Evolutionary conservation across 2,113 vertebrate genomes (phyloP), one percentile per base, ranked within the genome.

Genomic region (Alaudala cheleensis): DNA sequence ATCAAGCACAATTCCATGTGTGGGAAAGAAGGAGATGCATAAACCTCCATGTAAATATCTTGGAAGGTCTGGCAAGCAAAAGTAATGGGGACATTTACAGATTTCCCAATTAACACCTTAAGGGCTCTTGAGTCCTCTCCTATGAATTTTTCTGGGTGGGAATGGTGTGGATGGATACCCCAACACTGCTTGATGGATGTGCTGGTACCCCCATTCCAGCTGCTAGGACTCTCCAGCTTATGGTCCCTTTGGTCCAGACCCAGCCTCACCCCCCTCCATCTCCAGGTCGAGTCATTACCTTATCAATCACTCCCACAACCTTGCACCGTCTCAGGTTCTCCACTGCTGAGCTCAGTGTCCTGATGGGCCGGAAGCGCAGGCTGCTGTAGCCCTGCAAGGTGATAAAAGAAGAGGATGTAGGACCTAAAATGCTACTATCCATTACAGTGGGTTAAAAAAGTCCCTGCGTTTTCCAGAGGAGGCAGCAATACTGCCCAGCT

Each of bases 361-460:
- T 98, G 95, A 99, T 99, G 2, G 99, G 99, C 72, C 99, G 98
- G 88, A 99, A 99, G 88, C 99, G 98, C 94, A 99, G 97, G 96
- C 99, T 99, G 98, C 99, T 99, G 98, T 99, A 99, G 72, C 99
- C 99, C 99, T 99, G 97, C 9, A 49, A 51, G 77, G 64, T 1
- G 15, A 40, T 2, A 19, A 65, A 42, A 79, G 90, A 70, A 80
- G 42, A 82, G 28, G 34, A 29, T 51, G 39, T 89, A 44, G 70
- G 60, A 72, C 28, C 24, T 12, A 29, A 82, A 42, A 42, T 40
- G 54, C 45, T 61, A 6, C 28, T 34, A 14, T 33, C 26, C 23
- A 2, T 14, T 39, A 25, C 3, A 50, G 28, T 0, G 1, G 14
- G 10, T 33, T 22, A 37, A 19, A 92, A 49, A 53, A 39, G 12